phyloP scores from a whole-genome alignment of 2,888 invertebrate genomes.

The Heliothis peltigera region DNA sequence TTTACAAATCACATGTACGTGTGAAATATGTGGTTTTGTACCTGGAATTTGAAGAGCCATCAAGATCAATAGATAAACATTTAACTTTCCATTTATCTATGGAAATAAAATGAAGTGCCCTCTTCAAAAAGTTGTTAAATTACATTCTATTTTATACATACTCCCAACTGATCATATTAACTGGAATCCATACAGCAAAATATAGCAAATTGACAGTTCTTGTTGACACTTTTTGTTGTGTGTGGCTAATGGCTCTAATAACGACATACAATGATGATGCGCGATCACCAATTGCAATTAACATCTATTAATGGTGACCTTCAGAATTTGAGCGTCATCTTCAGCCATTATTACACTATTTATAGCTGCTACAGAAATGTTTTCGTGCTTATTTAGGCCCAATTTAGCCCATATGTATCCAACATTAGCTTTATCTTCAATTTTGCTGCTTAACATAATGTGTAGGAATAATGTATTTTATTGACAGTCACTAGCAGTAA shows the following conservation, averaged over 20 bases:
- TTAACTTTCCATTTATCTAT: too few relatives aligned
- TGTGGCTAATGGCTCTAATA: slow-evolving; percentile 2
- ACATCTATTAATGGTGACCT: neutral
- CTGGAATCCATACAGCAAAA: neutral
- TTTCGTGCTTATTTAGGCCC: neutral
- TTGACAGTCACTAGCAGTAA: too few relatives aligned
- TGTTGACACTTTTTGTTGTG: neutral
- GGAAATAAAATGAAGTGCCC: too few relatives aligned
- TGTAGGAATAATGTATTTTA: neutral
- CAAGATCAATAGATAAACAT: too few relatives aligned
- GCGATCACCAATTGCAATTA: neutral
- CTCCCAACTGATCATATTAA: too few relatives aligned
- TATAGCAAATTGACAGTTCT: neutral
- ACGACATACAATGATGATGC: neutral
- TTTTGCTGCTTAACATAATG: neutral
- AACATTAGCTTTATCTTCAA: neutral
- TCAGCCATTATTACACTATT: neutral
- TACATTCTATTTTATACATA: too few relatives aligned
- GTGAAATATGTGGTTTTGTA: too few relatives aligned
- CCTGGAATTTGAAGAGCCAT: too few relatives aligned
- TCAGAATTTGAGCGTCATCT: slow-evolving; percentile 1
- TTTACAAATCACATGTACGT: too few relatives aligned
- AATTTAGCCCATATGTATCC: neutral
- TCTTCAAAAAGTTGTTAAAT: too few relatives aligned
- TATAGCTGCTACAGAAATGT: neutral